A percentile compares a stretch with the other conserved stretches of the same genome.
Evolutionary conservation across 1,140 invertebrate genomes (phyloP).

Genomic region (Galendromus occidentalis): DNA sequence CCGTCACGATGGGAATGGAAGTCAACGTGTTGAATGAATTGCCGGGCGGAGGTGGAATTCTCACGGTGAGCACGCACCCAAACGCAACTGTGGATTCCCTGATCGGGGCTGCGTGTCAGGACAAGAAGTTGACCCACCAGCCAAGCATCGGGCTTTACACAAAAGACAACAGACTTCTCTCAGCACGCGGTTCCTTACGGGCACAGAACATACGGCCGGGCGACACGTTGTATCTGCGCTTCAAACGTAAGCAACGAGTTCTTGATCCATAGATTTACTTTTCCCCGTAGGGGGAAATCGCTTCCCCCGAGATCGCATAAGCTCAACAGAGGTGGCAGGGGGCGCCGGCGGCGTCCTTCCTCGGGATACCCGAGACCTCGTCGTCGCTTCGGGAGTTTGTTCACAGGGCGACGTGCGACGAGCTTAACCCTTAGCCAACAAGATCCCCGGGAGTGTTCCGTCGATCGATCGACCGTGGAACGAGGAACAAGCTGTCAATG

Average conservation of each 20-base stretch:
- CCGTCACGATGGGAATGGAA: neutral
- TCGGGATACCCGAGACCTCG: no score
- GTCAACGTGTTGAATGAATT: constrained; percentile 9
- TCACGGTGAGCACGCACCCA: constrained; percentile 7
- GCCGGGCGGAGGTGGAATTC: constrained; percentile 2
- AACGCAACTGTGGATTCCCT: constrained; percentile 5
- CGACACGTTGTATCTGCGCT: neutral
- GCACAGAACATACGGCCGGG: constrained; percentile 4
- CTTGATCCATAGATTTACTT: no score
- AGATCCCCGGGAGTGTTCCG: no score
- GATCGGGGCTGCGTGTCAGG: constrained; percentile 6
- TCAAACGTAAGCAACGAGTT: neutral
- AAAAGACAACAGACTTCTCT: neutral
- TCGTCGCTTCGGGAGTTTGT: no score
- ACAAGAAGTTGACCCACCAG: constrained; percentile 6
- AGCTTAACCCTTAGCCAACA: no score
- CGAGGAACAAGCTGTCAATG: no score
- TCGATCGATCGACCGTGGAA: no score
- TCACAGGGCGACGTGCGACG: no score
- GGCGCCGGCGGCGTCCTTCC: no score
- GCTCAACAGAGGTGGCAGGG: no score
- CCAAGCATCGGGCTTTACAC: constrained; percentile 8
- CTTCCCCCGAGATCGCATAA: no score
- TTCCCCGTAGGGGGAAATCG: no score
- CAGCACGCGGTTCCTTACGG: neutral